Evolutionary conservation across 2,888 invertebrate genomes (phyloP), one percentile per base, ranked within the genome.

Genomic region (Cyclophora punctaria): DNA sequence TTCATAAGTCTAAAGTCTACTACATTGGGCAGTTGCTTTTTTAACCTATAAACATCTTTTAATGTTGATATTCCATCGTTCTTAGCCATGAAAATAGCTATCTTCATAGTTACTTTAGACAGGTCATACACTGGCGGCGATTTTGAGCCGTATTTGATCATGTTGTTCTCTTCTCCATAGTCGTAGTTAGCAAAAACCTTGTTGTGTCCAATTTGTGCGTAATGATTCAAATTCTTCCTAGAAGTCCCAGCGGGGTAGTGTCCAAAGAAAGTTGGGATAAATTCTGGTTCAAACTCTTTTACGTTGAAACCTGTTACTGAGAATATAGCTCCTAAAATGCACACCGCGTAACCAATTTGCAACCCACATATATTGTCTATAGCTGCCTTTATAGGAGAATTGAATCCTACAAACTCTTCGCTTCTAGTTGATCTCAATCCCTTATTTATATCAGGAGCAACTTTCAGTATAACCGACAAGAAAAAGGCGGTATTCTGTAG

Each of bases 191-290:
- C 54, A 48, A 71, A 70, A 6, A 41, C 50, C 33, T 55, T 66
- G 0, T 55, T 50, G 2, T 45, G 41, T 2, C 60, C 53, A 4
- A 69, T 51, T 50, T 75, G 73, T 4, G 51, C 58, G 41, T 62
- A 70, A 58, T 74, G 71, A 3, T 60, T 35, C 2, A 71, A 41
- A 34, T 66, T 69, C 50, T 69, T 72, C 47, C 63, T 57, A 1
- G 71, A 67, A n/a, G 65, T 64, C 0, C 66, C 65, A 0, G 55
- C 56, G 0, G 70, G 71, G 47, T 56, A 67, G 47, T 71, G 64
- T 2, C 52, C 60, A 34, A 66, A 47, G 3, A 59, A 34, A 2
- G 58, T 42, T 2, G 55, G 55, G 2, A 64, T 53, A 37, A 69
- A 67, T 1, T 62, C 59, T 0, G 56, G 60, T n/a, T 64, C 64